Conservation (phyloP, 2,113 vertebrate genomes). For the Ovis aries region ARS-UI_Ramb_v3.0 NC_056056.1:37137501-37138000, state of each 20-base stretch:
- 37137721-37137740: fast-evolving
- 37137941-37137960: background rate
- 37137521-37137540: background rate
- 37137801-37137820: background rate
- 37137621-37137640: background rate
- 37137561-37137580: background rate
- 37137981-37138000: background rate
- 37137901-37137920: background rate
- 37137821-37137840: background rate
- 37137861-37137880: background rate
- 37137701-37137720: background rate
- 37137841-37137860: background rate
- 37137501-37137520: background rate
- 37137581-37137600: background rate
- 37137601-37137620: background rate
- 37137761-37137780: background rate
- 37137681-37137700: background rate
- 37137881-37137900: background rate
- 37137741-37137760: fast-evolving
- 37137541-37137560: background rate
- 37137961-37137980: background rate
- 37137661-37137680: background rate
- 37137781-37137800: background rate
- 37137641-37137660: background rate
- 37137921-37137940: background rate